phyloP scores from a whole-genome alignment of 1,140 invertebrate genomes.

The Trichogramma pretiosum region DNA sequence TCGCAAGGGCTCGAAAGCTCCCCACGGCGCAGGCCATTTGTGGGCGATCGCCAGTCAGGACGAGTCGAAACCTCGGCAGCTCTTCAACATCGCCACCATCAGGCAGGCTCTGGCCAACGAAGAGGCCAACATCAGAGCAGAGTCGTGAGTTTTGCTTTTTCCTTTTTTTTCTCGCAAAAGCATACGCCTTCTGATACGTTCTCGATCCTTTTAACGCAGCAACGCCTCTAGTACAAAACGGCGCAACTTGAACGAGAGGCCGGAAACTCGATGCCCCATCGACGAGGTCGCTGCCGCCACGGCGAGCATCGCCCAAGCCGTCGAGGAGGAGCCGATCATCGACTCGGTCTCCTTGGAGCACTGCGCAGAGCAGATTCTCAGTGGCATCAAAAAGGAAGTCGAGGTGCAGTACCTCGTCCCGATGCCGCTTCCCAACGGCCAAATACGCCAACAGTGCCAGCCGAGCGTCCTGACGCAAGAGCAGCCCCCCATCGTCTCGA shows the following conservation, averaged over 20 bases:
- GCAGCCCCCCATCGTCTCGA: constrained; percentile 20
- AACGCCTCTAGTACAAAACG: too few species aligned
- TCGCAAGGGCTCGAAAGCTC: constrained; percentile 72
- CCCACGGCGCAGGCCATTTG: constrained; percentile 75
- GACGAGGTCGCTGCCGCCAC: constrained; percentile 42
- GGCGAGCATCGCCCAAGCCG: constrained; percentile 35
- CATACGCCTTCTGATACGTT: too few species aligned
- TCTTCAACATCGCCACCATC: constrained; percentile 23
- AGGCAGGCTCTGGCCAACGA: constrained; percentile 25
- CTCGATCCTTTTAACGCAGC: too few species aligned
- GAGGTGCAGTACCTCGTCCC: constrained; percentile 47
- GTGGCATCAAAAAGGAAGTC: constrained; percentile 44
- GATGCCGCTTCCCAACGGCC: constrained; percentile 30
- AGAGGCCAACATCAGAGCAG: constrained; percentile 4
- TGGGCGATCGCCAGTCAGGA: constrained; percentile 69
- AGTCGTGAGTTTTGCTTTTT: background rate
- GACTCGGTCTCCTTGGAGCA: constrained; percentile 40
- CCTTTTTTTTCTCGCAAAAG: too few species aligned
- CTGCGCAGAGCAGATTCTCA: constrained; percentile 47
- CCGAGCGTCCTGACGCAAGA: constrained; percentile 2
- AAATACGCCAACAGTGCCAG: constrained; percentile 21
- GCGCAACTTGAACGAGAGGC: too few species aligned
- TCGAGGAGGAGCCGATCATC: constrained; percentile 25
- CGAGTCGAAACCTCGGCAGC: constrained; percentile 39
- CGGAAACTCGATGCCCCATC: too few species aligned